Evolutionary conservation across 35 echinoderm and acorn worm genomes (phyloP).

Genomic region (Chiridota heheva): DNA sequence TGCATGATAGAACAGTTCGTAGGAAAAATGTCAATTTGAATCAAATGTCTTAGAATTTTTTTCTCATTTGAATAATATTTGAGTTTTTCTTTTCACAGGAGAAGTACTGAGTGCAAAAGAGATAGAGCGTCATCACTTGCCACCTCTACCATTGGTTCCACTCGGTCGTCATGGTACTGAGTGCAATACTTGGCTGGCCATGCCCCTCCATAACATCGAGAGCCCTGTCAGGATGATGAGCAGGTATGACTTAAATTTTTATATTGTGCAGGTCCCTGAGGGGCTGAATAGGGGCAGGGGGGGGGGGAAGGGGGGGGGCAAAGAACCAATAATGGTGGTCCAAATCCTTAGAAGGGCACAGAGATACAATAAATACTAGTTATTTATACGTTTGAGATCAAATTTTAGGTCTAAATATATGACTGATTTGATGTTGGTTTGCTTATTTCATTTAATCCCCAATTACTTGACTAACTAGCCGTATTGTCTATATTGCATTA

Average conservation of each 20-base stretch:
- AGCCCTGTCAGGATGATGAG: constrained; percentile 77
- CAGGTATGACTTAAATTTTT: constrained; percentile 34
- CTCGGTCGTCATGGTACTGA: constrained; percentile 85
- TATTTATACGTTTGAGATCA: background rate
- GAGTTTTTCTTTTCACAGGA: constrained; percentile 47
- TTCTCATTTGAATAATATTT: background rate
- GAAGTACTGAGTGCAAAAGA: constrained; percentile 57
- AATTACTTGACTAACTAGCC: too few relatives aligned
- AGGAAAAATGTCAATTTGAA: too few relatives aligned
- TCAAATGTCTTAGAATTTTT: too few relatives aligned
- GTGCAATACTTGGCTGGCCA: constrained; percentile 87
- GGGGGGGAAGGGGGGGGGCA: background rate
- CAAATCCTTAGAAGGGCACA: background rate
- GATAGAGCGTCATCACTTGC: constrained; percentile 80
- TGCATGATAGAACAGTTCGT: too few relatives aligned
- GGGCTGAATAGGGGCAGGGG: background rate
- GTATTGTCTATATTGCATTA: background rate
- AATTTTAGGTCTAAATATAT: background rate
- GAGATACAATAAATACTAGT: background rate
- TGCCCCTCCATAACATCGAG: constrained; percentile 95
- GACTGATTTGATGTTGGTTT: background rate
- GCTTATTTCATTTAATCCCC: too few relatives aligned
- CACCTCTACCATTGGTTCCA: constrained; percentile 78
- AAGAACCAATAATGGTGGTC: background rate
- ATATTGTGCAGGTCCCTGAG: too few relatives aligned